phyloP scores from a whole-genome alignment of 2,888 invertebrate genomes.

The Perithous albicinctus region DNA sequence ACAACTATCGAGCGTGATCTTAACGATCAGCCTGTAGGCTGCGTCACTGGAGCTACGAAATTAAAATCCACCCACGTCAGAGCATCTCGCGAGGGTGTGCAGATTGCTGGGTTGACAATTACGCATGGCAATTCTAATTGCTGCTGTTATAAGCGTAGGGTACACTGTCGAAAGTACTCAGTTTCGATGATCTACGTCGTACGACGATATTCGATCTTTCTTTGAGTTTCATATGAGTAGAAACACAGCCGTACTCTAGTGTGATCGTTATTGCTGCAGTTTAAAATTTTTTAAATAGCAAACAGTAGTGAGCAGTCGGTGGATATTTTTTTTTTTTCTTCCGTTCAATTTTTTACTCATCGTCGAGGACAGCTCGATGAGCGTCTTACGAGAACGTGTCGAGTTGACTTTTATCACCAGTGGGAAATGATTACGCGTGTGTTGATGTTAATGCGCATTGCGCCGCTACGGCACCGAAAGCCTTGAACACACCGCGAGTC shows the following conservation, averaged over 20 bases:
- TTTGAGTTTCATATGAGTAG: background rate
- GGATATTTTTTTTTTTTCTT: constrained; percentile 10
- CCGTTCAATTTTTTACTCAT: constrained; percentile 14
- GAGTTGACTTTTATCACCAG: constrained; percentile 57
- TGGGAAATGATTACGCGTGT: constrained; percentile 59
- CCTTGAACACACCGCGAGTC: constrained; percentile 56
- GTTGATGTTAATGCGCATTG: constrained; percentile 58
- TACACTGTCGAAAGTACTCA: constrained; percentile 52
- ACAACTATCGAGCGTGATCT: constrained; percentile 46
- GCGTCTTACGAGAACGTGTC: constrained; percentile 50
- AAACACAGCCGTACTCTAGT: background rate
- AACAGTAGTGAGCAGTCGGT: background rate
- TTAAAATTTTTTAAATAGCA: background rate
- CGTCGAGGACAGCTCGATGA: constrained; percentile 22
- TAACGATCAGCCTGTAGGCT: constrained; percentile 50
- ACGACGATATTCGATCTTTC: background rate
- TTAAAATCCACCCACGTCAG: constrained; percentile 54
- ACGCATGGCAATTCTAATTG: constrained; percentile 54
- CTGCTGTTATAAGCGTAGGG: constrained; percentile 55
- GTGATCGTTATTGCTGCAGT: background rate
- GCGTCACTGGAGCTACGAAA: constrained; percentile 28
- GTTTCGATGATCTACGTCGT: constrained; percentile 40
- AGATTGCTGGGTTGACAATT: constrained; percentile 29
- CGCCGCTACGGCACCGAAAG: constrained; percentile 41
- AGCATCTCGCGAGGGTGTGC: constrained; percentile 13